Conservation (phyloP, 2,797 vertebrate species). For the Thripadectes ignobilis region DNA sequence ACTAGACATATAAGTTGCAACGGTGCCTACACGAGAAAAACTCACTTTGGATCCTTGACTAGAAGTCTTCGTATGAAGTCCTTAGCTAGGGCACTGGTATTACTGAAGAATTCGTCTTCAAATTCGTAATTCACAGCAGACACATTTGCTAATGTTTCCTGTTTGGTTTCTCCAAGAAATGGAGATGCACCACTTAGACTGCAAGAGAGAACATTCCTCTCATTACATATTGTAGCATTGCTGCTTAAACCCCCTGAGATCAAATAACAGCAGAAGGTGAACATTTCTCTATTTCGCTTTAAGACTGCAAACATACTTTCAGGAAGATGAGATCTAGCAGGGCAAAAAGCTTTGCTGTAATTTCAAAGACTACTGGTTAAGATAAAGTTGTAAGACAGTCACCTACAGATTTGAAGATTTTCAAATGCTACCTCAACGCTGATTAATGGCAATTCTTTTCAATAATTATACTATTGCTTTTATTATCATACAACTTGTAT, state of each 20-base stretch:
- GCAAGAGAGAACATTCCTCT: slow-evolving; percentile 22
- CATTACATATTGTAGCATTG: background rate
- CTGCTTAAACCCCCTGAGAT: background rate
- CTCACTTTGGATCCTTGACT: slow-evolving; percentile 97
- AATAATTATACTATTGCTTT: background rate
- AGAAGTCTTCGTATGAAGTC: slow-evolving; percentile 94
- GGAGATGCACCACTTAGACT: slow-evolving; percentile 96
- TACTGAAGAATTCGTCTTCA: slow-evolving; percentile 95
- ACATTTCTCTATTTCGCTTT: background rate
- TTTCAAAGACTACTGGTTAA: background rate
- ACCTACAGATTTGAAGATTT: background rate
- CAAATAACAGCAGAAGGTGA: background rate
- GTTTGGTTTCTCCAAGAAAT: slow-evolving; percentile 96
- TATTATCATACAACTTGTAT: background rate
- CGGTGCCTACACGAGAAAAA: background rate
- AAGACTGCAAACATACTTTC: background rate
- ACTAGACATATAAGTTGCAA: background rate
- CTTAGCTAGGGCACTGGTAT: slow-evolving; percentile 94
- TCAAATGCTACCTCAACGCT: background rate
- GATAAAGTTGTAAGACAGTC: background rate
- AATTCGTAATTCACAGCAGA: slow-evolving; percentile 97
- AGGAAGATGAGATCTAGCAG: background rate
- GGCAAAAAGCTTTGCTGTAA: background rate
- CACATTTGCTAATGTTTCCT: slow-evolving; percentile 96
- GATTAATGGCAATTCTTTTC: background rate